A percentile compares a stretch with the other conserved stretches of the same genome.
Evolutionary conservation across 2,797 vertebrate species (phyloP).

Genomic region (Hirundo rustica): DNA sequence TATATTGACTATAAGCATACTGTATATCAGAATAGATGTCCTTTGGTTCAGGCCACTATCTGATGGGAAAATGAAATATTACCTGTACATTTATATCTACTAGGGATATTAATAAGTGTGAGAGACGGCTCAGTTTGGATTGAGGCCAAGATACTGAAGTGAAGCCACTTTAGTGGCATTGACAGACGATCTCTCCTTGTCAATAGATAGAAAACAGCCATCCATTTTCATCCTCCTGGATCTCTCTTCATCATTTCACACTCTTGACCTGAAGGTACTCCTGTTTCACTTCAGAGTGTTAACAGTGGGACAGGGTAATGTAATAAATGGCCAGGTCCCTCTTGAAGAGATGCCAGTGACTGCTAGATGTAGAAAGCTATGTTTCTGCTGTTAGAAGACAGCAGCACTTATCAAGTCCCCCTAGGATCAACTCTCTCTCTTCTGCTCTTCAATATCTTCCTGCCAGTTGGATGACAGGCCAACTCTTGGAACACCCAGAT

Average conservation of each 20-base stretch:
- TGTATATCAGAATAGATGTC: not conserved
- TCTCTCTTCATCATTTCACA: not conserved
- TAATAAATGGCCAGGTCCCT: not conserved
- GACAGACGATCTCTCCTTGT: not conserved
- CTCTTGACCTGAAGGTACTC: not conserved
- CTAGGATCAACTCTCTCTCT: not conserved
- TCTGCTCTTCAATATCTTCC: not conserved
- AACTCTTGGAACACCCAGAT: not conserved
- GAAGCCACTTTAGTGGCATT: not conserved
- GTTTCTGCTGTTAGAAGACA: not conserved
- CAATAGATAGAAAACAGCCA: slow-evolving; percentile 15
- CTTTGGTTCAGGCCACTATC: not conserved
- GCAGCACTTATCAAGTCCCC: not conserved
- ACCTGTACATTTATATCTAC: not conserved
- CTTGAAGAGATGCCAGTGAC: not conserved
- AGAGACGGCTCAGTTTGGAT: not conserved
- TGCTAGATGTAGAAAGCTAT: not conserved
- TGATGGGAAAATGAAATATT: not conserved
- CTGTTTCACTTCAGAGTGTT: not conserved
- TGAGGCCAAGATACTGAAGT: not conserved
- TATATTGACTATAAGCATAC: not conserved
- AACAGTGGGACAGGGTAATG: not conserved
- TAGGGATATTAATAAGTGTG: not conserved
- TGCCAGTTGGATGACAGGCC: not conserved
- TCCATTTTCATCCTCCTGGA: not conserved